Conservation (phyloP, 2,888 invertebrate species). For the Chydorus sphaericus region DNA sequence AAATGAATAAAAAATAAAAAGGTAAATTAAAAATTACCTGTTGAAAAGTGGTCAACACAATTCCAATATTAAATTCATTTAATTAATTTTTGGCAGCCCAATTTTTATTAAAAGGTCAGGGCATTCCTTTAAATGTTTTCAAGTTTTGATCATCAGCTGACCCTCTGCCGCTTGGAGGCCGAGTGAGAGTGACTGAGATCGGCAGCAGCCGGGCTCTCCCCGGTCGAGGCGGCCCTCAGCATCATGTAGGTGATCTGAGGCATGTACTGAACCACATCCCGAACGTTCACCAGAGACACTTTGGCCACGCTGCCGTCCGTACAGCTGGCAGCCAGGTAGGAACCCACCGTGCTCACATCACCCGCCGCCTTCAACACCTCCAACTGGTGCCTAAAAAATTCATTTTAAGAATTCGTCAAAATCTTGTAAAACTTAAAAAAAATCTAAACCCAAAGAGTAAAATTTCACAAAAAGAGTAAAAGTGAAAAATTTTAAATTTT, state of each 20-base stretch:
- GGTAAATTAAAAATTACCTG: too few relatives aligned
- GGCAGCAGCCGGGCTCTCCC: too few relatives aligned
- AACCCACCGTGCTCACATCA: constrained; percentile 36
- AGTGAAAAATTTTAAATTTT: background rate
- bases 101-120: too few relatives aligned
- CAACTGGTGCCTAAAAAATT: constrained; percentile 48
- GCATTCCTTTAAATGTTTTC: too few relatives aligned
- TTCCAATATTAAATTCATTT: too few relatives aligned
- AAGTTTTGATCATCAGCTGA: too few relatives aligned
- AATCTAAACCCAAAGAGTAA: background rate
- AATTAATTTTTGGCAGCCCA: too few relatives aligned
- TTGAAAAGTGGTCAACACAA: too few relatives aligned
- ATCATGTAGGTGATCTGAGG: constrained; percentile 77
- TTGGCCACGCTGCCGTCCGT: constrained; percentile 44
- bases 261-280: constrained; percentile 70
- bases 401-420: too few relatives aligned
- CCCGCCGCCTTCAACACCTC: constrained; percentile 59
- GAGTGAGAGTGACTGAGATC: constrained; percentile 21
- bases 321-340: too few relatives aligned
- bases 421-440: too few relatives aligned
- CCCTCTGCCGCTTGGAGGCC: constrained; percentile 39
- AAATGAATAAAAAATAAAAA: too few relatives aligned
- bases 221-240: constrained; percentile 35
- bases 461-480: background rate
- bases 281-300: constrained; percentile 63